Evolutionary conservation across 2,113 vertebrate genomes (phyloP).

Genomic region (Taurulus bubalis): DNA sequence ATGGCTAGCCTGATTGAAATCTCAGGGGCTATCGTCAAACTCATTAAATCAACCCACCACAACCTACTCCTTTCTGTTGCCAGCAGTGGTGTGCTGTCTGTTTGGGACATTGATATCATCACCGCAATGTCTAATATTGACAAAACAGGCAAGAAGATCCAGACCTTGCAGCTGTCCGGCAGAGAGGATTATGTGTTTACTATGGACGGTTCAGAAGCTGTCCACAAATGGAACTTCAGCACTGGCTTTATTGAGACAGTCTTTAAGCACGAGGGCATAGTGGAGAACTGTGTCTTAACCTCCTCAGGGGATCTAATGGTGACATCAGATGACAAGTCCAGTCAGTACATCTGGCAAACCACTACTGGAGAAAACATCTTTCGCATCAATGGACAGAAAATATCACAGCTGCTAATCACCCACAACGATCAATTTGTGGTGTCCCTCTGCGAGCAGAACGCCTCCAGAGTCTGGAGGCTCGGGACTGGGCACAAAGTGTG

Average conservation of each 20-base stretch:
- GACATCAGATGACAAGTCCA: constrained; percentile 95
- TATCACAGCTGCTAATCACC: constrained; percentile 96
- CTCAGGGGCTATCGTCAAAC: constrained; percentile 96
- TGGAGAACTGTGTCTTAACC: constrained; percentile 96
- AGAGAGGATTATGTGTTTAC: constrained; percentile 96
- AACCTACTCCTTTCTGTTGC: constrained; percentile 96
- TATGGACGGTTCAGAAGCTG: constrained; percentile 93
- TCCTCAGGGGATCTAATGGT: constrained; percentile 96
- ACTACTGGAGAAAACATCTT: constrained; percentile 95
- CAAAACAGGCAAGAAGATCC: constrained; percentile 97
- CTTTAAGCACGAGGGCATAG: constrained; percentile 96
- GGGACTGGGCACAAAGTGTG: constrained; percentile 97
- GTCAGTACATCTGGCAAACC: constrained; percentile 98
- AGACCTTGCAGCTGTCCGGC: constrained; percentile 89
- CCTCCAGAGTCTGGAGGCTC: constrained; percentile 96
- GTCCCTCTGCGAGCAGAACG: constrained; percentile 97
- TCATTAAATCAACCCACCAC: constrained; percentile 97
- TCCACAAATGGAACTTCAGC: constrained; percentile 98
- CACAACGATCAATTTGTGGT: constrained; percentile 99
- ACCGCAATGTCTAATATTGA: constrained; percentile 99
- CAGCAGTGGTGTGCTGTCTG: constrained; percentile 95
- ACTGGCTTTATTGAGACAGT: constrained; percentile 97
- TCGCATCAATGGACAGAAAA: constrained; percentile 95
- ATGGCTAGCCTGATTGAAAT: constrained; percentile 98
- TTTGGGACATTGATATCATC: constrained; percentile 99